Base-by-base conservation (phyloP, 2,797 vertebrate species). In the Acrocephalus scirpaceus region DNA sequence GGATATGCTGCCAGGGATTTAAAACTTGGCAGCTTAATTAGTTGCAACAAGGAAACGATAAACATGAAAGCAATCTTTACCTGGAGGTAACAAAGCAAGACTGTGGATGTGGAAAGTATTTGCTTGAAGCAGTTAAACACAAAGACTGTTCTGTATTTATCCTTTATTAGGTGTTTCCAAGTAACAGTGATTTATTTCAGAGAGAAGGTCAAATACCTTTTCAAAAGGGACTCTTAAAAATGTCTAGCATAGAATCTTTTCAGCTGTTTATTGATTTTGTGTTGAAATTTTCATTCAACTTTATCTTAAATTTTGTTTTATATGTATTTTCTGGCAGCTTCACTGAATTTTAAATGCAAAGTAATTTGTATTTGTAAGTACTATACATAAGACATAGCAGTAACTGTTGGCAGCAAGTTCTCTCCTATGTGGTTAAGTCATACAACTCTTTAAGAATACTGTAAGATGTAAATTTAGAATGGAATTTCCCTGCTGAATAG, bases 21-120 rank as follows among this genome's bases (percentile, higher is more conserved):
- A 73, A 88, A 95, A 94, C n/a, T 90, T 81, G 89, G 76, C 34
- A 60, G 62, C 51, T 91, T 94, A 91, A 93, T 95, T 93, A 90
- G 65, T 56, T 90, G 44, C 58, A 88, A 65, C 32, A 90, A 91
- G 45, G 54, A 91, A 95, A 90, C 51, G 8, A 88, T 91, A 86
- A 93, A 95, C n/a, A 53, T 70, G 44, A 72, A 92, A 91, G 75
- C 1, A 1, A 82, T 89, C 72, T 92, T 95, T 86, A 66, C 36
- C 26, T 53, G 45, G 69, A 36, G 77, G 53, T 47, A 86, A 48
- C 57, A 61, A 48, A 80, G 81, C 36, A 86, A 70, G 56, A 38
- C 36, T 80, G 30, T 15, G 12, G 18, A 19, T 72, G 22, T 6
- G 30, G 58, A 40, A 91, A 22, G 27, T 80, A n/a, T 72, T 92